Evolutionary conservation across 2,113 vertebrate species (phyloP).

Genomic region (Hydropotes inermis): DNA sequence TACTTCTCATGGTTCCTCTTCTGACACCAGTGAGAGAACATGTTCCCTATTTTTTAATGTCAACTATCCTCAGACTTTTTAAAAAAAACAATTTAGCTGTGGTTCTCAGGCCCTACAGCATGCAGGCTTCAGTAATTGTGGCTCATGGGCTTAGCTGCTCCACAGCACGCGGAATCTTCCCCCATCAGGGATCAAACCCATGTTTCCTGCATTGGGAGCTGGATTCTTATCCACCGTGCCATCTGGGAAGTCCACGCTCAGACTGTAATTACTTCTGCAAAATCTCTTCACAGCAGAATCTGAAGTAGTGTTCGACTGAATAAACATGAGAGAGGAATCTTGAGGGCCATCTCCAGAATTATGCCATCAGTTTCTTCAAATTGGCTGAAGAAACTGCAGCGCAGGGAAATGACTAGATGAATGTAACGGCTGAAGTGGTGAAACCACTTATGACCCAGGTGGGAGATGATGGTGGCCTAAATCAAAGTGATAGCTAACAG

Average conservation of each 20-base stretch:
- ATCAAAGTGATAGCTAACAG: neutral
- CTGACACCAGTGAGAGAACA: neutral
- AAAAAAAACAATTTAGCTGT: neutral
- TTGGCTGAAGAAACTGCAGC: neutral
- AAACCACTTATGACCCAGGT: neutral
- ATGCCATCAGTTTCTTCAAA: neutral
- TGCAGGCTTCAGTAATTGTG: neutral
- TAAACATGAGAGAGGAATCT: neutral
- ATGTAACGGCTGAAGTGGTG: neutral
- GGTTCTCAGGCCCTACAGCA: neutral
- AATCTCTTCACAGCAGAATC: neutral
- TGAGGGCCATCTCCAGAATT: neutral
- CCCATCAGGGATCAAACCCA: neutral
- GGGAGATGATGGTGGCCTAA: neutral
- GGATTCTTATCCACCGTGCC: neutral
- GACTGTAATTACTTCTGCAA: neutral
- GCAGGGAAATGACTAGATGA: neutral
- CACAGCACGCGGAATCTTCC: neutral
- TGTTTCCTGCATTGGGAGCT: neutral
- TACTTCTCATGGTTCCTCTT: neutral
- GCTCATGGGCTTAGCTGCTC: neutral
- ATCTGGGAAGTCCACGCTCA: neutral
- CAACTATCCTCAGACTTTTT: neutral
- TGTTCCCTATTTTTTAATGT: neutral
- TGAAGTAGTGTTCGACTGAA: neutral